Conservation (phyloP, 2,888 invertebrate genomes). For the Macrophya annulata region DNA sequence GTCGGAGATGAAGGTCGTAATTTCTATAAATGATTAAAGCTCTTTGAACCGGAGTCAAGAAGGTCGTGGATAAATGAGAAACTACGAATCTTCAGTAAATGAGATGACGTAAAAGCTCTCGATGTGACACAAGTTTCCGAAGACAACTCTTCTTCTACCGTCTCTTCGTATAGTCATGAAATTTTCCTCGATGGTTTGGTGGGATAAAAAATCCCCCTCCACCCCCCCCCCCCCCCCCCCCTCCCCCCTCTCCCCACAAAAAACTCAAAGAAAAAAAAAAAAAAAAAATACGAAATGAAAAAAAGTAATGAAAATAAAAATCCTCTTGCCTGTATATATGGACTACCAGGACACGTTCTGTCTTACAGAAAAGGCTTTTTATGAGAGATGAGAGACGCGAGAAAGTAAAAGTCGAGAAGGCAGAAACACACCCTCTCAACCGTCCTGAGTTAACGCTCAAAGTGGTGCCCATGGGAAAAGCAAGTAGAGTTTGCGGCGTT, state of each 20-base stretch:
- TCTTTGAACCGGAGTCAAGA: background rate
- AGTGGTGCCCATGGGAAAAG: slow-evolving; percentile 44
- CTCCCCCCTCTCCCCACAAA: too few species aligned
- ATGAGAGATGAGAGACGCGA: slow-evolving; percentile 36
- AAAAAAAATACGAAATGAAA: background rate
- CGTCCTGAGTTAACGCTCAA: slow-evolving; percentile 33
- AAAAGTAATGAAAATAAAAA: slow-evolving; percentile 26
- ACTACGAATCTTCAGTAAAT: background rate
- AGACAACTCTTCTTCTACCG: background rate
- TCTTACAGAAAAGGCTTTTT: slow-evolving; percentile 2
- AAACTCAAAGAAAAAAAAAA: background rate
- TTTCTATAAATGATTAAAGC: background rate
- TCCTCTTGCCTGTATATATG: background rate
- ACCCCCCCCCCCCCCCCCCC: too few species aligned
- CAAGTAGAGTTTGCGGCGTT: slow-evolving; percentile 14
- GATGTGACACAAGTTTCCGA: background rate
- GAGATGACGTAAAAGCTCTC: background rate
- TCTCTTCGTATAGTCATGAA: background rate
- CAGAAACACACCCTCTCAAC: slow-evolving; percentile 28
- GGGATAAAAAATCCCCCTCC: too few species aligned
- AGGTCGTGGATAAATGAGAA: background rate
- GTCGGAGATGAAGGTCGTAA: too few species aligned
- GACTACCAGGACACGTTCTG: background rate
- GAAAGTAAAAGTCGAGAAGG: slow-evolving; percentile 13
- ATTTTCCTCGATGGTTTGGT: background rate